Base-by-base conservation (phyloP, 1,140 invertebrate species). In the Spodoptera frugiperda region DNA sequence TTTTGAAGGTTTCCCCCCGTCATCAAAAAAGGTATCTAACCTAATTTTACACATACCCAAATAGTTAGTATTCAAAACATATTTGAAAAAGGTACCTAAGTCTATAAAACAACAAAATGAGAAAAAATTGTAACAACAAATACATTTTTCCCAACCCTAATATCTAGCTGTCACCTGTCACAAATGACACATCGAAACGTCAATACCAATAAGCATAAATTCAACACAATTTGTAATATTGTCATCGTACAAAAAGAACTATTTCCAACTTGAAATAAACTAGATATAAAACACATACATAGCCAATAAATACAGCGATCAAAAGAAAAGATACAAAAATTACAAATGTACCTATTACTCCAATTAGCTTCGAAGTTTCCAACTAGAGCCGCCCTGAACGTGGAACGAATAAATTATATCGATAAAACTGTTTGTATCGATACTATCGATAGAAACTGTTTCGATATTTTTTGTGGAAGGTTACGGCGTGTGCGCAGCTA, bases 371-470 rank as follows among this genome's bases (percentile, higher is more conserved):
- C 63, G n/a, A 21, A 67, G 63, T 67, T 49, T 49, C 44, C 39
- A 67, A 49, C 44, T 67, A 49, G 63, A 67, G 63, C 63, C 63
- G 63, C 63, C 63, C 46, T 67, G 63, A 25, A 67, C 63, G 63
- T 67, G 63, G 63, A 67, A 67, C 63, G 63, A 67, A 67, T 67
- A 67, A 67, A 67, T 67, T 67, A 49, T 67, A 67, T 49, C 63
- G 63, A 67, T 67, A 67, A 67, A 48, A 67, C 44, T 12, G 61
- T 67, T 67, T 12, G 25, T 25, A 67, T 67, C 63, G 63, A 67
- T 67, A 67, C 11, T 49, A 67, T 67, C 63, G 63, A 67, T 67
- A n/a, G 44, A 48, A 67, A 67, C 63, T 25, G 63, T 67, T 49
- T 17, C 44, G 17, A 67, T 39, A 8, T 44, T 67, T 67, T 67